phyloP scores from a whole-genome alignment of 2,888 invertebrate species.

The Pocota personata region DNA sequence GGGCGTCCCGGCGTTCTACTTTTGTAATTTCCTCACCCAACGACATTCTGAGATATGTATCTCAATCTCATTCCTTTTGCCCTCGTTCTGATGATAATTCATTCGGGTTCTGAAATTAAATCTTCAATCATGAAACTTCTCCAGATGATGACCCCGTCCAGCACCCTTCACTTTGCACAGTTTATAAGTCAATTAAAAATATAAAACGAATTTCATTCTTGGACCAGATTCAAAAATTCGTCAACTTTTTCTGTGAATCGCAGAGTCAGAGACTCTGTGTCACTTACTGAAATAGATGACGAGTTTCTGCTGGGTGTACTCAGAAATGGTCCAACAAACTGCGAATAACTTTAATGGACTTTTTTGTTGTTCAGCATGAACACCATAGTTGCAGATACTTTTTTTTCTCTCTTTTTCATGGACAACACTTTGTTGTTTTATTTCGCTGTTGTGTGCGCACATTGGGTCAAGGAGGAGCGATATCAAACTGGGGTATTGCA shows the following conservation, averaged over 20 bases:
- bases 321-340: constrained; percentile 53
- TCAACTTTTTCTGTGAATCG: constrained; percentile 50
- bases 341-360: constrained; percentile 69
- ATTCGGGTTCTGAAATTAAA: constrained; percentile 54
- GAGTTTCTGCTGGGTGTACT: constrained; percentile 50
- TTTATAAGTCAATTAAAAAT: constrained; percentile 71
- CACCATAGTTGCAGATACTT: background rate
- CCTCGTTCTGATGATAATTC: constrained; percentile 29
- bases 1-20: constrained; percentile 22
- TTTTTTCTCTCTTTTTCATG: constrained; percentile 19
- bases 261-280: background rate
- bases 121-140: constrained; percentile 60
- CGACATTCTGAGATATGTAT: constrained; percentile 16
- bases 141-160: constrained; percentile 14
- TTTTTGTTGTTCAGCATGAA: constrained; percentile 42
- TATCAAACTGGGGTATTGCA: constrained; percentile 67
- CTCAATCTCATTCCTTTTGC: background rate
- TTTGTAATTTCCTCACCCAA: constrained; percentile 53
- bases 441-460: constrained; percentile 12
- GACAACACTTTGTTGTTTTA: constrained; percentile 29
- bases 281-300: constrained; percentile 57
- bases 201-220: constrained; percentile 57
- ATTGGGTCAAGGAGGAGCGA: constrained; percentile 61
- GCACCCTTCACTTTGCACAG: constrained; percentile 16
- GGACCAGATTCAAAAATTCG: constrained; percentile 65